Conservation (phyloP, 2,113 vertebrate species). For the Heliornis fulica region DNA sequence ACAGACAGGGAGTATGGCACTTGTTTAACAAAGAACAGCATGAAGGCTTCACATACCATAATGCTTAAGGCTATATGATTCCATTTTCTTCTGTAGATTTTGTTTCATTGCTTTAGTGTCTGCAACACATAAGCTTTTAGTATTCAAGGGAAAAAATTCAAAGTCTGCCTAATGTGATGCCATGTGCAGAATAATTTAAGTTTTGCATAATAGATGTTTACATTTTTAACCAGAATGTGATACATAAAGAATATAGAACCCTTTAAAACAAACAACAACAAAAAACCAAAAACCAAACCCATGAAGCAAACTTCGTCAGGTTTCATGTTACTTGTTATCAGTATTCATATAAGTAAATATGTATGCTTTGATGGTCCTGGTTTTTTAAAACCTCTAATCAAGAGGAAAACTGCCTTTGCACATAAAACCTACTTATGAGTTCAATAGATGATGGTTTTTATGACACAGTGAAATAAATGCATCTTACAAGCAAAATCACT, state of each 20-base stretch:
- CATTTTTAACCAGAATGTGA: background rate
- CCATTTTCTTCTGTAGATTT: constrained; percentile 40
- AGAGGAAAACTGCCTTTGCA: background rate
- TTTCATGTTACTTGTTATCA: background rate
- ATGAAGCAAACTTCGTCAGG: background rate
- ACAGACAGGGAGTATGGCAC: constrained; percentile 28
- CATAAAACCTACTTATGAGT: background rate
- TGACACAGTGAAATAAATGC: background rate
- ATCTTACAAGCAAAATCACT: background rate
- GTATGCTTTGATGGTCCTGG: background rate
- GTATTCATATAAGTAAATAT: background rate
- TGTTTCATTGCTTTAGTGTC: background rate
- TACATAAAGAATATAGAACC: background rate
- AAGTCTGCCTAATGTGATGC: background rate
- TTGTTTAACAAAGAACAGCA: constrained; percentile 65
- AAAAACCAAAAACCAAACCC: background rate
- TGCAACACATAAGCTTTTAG: background rate
- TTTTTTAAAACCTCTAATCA: background rate
- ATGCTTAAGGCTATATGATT: constrained; percentile 46
- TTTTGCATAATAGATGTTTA: background rate
- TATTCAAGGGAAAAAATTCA: background rate
- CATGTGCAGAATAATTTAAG: background rate
- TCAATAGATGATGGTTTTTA: background rate
- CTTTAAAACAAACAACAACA: too few relatives aligned
- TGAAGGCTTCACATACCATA: background rate